These are phyloP conservation scores for Temnothorax curvispinosus DNA, from an alignment of 1,140 invertebrate species.

Conservation along the genomic window DNA sequence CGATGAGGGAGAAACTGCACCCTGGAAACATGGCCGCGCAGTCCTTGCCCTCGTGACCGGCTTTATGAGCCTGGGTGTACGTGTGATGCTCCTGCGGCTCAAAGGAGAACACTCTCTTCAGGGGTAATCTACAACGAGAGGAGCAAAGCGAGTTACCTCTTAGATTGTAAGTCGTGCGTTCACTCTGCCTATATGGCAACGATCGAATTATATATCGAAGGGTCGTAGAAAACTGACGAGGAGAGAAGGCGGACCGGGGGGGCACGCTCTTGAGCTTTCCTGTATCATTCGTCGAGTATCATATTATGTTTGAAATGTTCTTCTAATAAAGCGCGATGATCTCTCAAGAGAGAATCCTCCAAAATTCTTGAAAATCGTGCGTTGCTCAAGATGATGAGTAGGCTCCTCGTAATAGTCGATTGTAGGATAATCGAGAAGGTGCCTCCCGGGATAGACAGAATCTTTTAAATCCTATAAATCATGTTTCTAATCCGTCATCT, in stretches of 20 bases:
- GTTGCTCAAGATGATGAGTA: constrained; percentile 1
- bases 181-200: background rate
- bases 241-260: background rate
- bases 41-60: constrained; percentile 85
- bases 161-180: background rate
- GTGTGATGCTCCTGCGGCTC: constrained; percentile 89
- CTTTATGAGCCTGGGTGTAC: constrained; percentile 89
- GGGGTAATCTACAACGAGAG: constrained; percentile 87
- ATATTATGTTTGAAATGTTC: background rate
- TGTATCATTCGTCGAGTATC: background rate
- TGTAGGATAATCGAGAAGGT: constrained; percentile 20
- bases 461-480: background rate
- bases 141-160: background rate
- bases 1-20: constrained; percentile 91
- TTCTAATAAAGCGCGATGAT: background rate
- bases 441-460: background rate
- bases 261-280: background rate
- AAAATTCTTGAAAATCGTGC: constrained; percentile 9
- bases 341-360: constrained; percentile 1
- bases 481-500: background rate
- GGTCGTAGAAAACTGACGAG: background rate
- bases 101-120: constrained; percentile 87
- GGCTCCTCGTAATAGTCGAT: background rate
- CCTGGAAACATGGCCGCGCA: constrained; percentile 87
- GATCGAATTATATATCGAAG: background rate